These are phyloP conservation scores for Acrocyrtus sp. DNA, from an alignment of 2,888 invertebrate species.

Conservation along the genomic window DNA sequence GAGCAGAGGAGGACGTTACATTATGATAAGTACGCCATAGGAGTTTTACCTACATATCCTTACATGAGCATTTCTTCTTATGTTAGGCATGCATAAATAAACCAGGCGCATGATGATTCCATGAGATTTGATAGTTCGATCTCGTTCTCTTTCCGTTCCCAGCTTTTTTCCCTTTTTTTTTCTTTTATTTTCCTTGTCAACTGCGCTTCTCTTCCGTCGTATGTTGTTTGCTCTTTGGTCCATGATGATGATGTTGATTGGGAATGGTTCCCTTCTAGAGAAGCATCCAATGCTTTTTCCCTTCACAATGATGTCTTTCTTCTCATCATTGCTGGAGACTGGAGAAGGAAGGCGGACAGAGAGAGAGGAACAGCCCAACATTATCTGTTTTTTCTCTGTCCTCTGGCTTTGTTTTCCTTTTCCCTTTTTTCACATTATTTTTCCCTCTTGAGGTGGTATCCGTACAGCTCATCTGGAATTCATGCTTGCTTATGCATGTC, in stretches of 20 bases:
- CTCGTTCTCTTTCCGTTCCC: neutral
- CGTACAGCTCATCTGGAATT: too few relatives aligned
- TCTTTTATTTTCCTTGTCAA: conserved; percentile 13
- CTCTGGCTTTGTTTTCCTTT: neutral
- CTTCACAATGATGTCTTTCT: too few relatives aligned
- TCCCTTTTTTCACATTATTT: neutral
- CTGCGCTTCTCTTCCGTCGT: conserved; percentile 10
- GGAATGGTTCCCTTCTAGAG: too few relatives aligned
- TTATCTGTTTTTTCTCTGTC: neutral
- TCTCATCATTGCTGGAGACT: too few relatives aligned
- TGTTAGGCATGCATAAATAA: neutral
- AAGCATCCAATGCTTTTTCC: too few relatives aligned
- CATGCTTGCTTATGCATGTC: too few relatives aligned
- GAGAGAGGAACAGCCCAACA: conserved; percentile 3
- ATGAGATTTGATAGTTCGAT: conserved; percentile 23
- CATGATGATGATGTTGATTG: conserved; percentile 8
- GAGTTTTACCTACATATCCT: too few relatives aligned
- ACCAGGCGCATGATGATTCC: conserved; percentile 1
- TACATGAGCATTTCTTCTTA: neutral
- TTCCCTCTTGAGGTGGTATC: too few relatives aligned
- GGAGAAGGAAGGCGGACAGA: neutral
- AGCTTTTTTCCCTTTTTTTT: conserved; percentile 9
- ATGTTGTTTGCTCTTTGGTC: neutral
- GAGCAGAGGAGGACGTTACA: too few relatives aligned
- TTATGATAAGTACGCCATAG: too few relatives aligned